Evolutionary conservation across 2,113 vertebrate genomes (phyloP).

Genomic region (Oxygymnocypris stewartii): DNA sequence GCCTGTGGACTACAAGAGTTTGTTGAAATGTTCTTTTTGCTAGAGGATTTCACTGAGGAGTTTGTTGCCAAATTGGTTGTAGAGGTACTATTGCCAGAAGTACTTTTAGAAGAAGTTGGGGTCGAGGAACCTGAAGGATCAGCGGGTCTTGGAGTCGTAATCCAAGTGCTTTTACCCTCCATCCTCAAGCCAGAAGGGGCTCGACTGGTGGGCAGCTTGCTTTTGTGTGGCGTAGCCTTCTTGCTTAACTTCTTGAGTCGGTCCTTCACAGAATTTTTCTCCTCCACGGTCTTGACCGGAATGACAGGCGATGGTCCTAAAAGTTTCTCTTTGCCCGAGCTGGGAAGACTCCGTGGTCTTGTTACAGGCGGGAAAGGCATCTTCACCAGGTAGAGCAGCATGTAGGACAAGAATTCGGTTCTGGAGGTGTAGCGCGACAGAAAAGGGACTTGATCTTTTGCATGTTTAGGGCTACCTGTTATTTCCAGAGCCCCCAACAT

Average conservation of each 20-base stretch:
- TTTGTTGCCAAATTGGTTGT: background rate
- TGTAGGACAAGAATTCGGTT: constrained; percentile 65
- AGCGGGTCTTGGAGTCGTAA: constrained; percentile 33
- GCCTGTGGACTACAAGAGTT: constrained; percentile 33
- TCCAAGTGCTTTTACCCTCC: constrained; percentile 54
- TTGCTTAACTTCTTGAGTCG: constrained; percentile 67
- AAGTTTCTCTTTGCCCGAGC: constrained; percentile 48
- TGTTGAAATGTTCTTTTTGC: constrained; percentile 34
- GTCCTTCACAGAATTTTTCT: constrained; percentile 60
- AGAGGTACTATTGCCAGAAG: background rate
- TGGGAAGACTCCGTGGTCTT: constrained; percentile 53
- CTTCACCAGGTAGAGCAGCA: constrained; percentile 67
- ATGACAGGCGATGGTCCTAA: background rate
- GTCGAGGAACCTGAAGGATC: background rate
- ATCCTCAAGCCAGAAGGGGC: constrained; percentile 44
- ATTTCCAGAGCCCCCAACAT: constrained; percentile 28
- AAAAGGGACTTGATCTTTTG: constrained; percentile 20
- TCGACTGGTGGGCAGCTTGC: constrained; percentile 55
- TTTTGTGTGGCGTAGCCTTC: constrained; percentile 61
- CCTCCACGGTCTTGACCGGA: constrained; percentile 33
- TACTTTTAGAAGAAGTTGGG: background rate
- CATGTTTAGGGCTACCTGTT: constrained; percentile 10
- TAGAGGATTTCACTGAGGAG: constrained; percentile 5
- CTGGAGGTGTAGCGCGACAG: constrained; percentile 52
- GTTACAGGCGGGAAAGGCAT: constrained; percentile 76